phyloP scores from a whole-genome alignment of 2,888 invertebrate species.

The Hypomecis atomaria region DNA sequence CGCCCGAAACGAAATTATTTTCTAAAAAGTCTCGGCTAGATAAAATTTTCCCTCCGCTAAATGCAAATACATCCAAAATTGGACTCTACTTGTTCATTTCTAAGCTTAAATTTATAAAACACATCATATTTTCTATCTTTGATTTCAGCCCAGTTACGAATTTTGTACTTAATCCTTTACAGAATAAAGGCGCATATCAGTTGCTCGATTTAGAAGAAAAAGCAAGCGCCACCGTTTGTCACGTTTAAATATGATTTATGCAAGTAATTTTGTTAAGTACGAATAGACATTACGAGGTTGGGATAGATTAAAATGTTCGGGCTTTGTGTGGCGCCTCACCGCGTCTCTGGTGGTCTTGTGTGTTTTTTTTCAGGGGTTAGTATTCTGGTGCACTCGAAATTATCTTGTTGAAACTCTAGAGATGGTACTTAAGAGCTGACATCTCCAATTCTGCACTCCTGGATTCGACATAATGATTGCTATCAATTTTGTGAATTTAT shows the following conservation, averaged over 20 bases:
- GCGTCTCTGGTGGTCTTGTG: slow-evolving; percentile 27
- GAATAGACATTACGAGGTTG: slow-evolving; percentile 75
- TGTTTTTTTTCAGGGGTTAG: too few species aligned
- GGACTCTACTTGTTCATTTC: slow-evolving; percentile 17
- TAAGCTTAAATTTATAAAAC: slow-evolving; percentile 6
- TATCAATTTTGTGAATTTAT: too few species aligned
- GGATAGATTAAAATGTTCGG: slow-evolving; percentile 80
- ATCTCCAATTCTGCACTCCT: too few species aligned
- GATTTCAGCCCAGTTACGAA: slow-evolving; percentile 35
- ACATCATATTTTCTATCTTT: slow-evolving; percentile 7
- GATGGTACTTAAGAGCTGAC: too few species aligned
- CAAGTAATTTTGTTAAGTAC: slow-evolving; percentile 84
- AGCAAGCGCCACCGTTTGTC: slow-evolving; percentile 67
- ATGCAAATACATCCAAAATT: slow-evolving; percentile 17
- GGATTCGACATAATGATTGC: too few species aligned
- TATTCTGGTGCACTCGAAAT: slow-evolving; percentile 13
- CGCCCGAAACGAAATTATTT: slow-evolving; percentile 58
- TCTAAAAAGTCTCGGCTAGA: slow-evolving; percentile 57
- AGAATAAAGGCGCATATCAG: slow-evolving; percentile 55
- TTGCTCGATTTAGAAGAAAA: slow-evolving; percentile 46
- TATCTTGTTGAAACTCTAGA: too few species aligned
- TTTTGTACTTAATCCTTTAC: slow-evolving; percentile 47
- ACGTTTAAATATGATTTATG: slow-evolving; percentile 84
- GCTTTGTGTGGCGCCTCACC: slow-evolving; percentile 53
- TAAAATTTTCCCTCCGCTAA: slow-evolving; percentile 46